Conservation (phyloP, 2,113 vertebrate species). For the Halcyon malimbica region DNA sequence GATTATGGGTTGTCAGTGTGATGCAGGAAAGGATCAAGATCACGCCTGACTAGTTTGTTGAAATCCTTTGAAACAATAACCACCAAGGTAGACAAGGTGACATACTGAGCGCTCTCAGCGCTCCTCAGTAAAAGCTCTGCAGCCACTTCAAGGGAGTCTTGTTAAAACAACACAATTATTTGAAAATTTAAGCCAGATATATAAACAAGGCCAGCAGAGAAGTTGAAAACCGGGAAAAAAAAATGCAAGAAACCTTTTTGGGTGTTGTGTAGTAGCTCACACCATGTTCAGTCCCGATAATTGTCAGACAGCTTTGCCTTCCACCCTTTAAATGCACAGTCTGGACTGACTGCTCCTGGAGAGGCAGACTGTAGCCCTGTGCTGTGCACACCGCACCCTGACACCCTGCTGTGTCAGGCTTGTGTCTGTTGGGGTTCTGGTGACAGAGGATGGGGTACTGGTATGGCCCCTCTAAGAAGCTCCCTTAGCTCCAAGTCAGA, state of each 20-base stretch:
- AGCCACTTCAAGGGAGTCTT: not conserved
- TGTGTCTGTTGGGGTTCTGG: not conserved
- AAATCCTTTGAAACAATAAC: not conserved
- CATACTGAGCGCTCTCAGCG: not conserved
- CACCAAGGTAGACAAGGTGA: not conserved
- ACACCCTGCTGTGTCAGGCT: not conserved
- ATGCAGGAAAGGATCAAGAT: not conserved
- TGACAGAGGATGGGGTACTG: not conserved
- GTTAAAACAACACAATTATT: not conserved
- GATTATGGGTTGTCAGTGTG: not conserved
- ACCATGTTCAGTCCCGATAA: not conserved
- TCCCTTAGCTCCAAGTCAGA: not conserved
- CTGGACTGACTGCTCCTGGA: rapidly evolving
- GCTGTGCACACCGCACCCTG: no score
- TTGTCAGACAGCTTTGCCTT: not conserved
- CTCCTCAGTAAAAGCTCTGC: not conserved
- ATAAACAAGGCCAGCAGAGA: not conserved
- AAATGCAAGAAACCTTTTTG: not conserved
- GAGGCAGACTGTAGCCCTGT: not conserved
- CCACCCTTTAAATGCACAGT: rapidly evolving
- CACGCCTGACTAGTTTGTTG: not conserved
- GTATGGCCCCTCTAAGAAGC: not conserved
- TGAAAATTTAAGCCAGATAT: not conserved
- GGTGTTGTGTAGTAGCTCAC: not conserved
- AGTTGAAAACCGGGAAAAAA: not conserved